Evolutionary conservation across 2,797 vertebrate species (phyloP).

Genomic region (Telmatherina bonti): DNA sequence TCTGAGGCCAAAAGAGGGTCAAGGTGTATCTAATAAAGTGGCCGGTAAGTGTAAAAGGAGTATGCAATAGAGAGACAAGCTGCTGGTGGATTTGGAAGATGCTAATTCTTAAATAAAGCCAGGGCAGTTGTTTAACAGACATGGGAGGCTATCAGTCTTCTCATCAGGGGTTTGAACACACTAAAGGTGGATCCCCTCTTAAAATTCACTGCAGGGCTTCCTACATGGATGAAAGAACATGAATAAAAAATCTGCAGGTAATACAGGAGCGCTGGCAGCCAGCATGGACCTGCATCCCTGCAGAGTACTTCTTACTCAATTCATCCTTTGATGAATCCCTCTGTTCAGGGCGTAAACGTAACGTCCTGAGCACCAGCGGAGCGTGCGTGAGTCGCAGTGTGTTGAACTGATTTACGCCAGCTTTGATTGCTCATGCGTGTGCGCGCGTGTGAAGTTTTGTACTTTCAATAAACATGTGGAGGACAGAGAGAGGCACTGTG

Average conservation of each 20-base stretch:
- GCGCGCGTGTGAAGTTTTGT: constrained; percentile 16
- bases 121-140: neutral
- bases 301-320: constrained; percentile 35
- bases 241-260: constrained; percentile 41
- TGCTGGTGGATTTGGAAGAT: neutral
- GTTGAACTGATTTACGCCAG: constrained; percentile 27
- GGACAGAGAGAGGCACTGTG: constrained; percentile 24
- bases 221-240: constrained; percentile 14
- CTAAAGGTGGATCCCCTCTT: constrained; percentile 1
- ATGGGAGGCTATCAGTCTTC: neutral
- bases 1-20: too few species aligned
- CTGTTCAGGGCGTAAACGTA: constrained; percentile 14
- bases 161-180: neutral
- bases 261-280: constrained; percentile 24
- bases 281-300: constrained; percentile 24
- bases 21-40: neutral
- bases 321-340: constrained; percentile 37
- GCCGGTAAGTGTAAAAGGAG: neutral
- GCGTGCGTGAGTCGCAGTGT: constrained; percentile 8
- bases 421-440: constrained; percentile 47
- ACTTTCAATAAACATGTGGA: constrained; percentile 48
- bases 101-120: neutral
- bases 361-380: constrained; percentile 10
- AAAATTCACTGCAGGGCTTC: neutral
- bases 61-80: neutral